A percentile compares a stretch with the other conserved stretches of the same genome.
Evolutionary conservation across 1,140 invertebrate species (phyloP).

Genomic region (Campodea augens): DNA sequence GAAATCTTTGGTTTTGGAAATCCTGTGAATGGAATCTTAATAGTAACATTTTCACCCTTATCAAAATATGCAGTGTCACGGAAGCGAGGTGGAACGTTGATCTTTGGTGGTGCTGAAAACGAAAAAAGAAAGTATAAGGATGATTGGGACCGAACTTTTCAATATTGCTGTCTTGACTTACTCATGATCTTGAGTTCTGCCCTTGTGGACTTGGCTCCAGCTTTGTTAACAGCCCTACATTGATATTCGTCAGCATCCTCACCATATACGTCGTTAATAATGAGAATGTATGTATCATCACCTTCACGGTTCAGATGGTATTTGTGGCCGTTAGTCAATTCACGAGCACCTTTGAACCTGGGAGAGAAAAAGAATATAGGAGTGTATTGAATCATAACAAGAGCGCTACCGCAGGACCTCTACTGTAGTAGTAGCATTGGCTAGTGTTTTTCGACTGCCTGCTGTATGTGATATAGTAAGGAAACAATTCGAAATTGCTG

Average conservation of each 20-base stretch:
- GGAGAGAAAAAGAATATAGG: constrained; percentile 8
- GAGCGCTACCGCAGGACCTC: no score
- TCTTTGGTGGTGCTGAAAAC: constrained; percentile 69
- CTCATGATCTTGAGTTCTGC: constrained; percentile 91
- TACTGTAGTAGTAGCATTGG: no score
- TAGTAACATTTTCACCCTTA: constrained; percentile 87
- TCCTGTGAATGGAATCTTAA: constrained; percentile 97
- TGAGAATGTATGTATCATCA: constrained; percentile 63
- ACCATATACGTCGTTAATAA: constrained; percentile 80
- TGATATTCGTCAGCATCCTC: constrained; percentile 98
- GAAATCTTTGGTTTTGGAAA: constrained; percentile 84
- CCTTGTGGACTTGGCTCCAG: constrained; percentile 77
- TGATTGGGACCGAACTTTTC: constrained; percentile 11
- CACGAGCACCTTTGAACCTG: constrained; percentile 63
- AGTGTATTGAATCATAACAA: not conserved
- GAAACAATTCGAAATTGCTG: no score
- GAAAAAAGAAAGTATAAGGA: constrained; percentile 9
- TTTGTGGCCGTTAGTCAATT: constrained; percentile 75
- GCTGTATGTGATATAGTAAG: no score
- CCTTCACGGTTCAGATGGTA: constrained; percentile 84
- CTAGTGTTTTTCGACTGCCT: no score
- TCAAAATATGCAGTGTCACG: constrained; percentile 92
- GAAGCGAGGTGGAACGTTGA: constrained; percentile 93
- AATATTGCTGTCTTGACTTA: constrained; percentile 31
- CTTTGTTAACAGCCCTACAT: constrained; percentile 81